These are phyloP conservation scores for Cassiopea xamachana DNA, from an alignment of 30 jellyfish, hydroid and myxozoan species.

Conservation along the genomic window DNA sequence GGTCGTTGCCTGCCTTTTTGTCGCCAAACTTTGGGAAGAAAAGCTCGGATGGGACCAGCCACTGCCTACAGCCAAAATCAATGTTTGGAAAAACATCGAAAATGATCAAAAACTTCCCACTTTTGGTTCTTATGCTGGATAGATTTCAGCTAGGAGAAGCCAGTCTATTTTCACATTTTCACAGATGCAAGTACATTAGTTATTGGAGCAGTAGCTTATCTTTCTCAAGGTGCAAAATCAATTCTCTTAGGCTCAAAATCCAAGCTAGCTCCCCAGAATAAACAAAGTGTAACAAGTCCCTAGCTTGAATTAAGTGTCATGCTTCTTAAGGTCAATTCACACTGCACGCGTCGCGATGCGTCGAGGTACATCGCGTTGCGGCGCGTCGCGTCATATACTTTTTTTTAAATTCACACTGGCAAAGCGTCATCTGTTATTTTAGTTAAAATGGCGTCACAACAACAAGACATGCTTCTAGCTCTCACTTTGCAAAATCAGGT, in stretches of 20 bases:
- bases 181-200: slow-evolving; percentile 26
- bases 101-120: background rate
- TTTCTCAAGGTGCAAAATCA: background rate
- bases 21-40: slow-evolving; percentile 43
- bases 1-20: slow-evolving; percentile 34
- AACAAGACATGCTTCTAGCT: no score
- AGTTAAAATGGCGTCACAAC: no score
- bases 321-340: no score
- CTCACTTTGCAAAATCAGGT: no score
- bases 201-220: background rate
- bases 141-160: background rate
- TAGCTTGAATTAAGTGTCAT: background rate
- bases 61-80: no score
- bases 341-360: no score
- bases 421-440: no score
- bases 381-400: no score
- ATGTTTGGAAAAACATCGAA: no score
- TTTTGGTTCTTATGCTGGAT: background rate
- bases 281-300: background rate
- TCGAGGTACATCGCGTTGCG: no score
- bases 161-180: slow-evolving; percentile 2
- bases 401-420: no score
- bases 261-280: slow-evolving; percentile 18
- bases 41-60: no score
- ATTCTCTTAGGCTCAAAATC: slow-evolving; percentile 34